A percentile compares a stretch with the other conserved stretches of the same genome.
phyloP scores from a whole-genome alignment of 2,888 invertebrate species.

The Zelleria hepariella region DNA sequence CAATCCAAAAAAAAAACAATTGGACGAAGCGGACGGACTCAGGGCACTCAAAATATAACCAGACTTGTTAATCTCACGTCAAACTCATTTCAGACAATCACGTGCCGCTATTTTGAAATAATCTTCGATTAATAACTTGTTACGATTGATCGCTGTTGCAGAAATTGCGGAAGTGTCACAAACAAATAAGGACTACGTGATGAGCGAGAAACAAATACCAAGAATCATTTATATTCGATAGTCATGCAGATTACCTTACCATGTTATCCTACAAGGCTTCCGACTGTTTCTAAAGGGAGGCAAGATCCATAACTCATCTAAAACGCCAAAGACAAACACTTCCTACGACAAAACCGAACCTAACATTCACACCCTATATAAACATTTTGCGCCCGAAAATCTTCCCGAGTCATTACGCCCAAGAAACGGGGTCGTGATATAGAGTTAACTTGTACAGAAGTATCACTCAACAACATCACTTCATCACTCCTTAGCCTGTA shows the following conservation, averaged over 20 bases:
- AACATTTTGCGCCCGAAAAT: conserved; percentile 67
- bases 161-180: too few species aligned
- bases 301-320: neutral
- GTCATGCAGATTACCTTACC: neutral
- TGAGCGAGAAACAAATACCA: too few species aligned
- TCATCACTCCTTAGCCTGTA: neutral
- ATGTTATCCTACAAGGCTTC: neutral
- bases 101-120: too few species aligned
- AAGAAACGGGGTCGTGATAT: conserved; percentile 10
- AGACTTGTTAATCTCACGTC: too few species aligned
- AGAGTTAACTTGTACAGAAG: neutral
- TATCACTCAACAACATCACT: neutral
- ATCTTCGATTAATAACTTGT: too few species aligned
- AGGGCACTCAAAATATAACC: too few species aligned
- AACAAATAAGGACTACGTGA: too few species aligned
- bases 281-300: neutral
- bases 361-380: conserved; percentile 68
- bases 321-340: neutral
- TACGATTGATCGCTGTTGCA: too few species aligned
- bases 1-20: too few species aligned
- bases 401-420: conserved; percentile 68
- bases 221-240: too few species aligned
- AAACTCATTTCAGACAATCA: too few species aligned
- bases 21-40: too few species aligned
- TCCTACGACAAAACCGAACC: conserved; percentile 16